Evolutionary conservation across 1,140 invertebrate genomes (phyloP).

Genomic region (Anastrepha ludens): DNA sequence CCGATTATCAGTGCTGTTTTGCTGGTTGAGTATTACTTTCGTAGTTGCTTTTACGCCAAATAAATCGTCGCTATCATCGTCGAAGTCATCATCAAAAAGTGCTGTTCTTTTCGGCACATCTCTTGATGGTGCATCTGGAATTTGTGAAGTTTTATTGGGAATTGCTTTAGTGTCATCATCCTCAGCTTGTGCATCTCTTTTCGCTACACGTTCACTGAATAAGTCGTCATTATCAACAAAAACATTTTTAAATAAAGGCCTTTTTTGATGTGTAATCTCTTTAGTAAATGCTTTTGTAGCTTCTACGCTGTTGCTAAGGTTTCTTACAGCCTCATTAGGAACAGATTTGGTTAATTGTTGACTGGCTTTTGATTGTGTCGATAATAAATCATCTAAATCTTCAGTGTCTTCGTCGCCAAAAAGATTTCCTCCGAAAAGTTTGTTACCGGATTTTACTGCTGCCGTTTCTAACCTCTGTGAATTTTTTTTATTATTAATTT

Average conservation of each 20-base stretch:
- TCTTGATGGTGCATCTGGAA: not conserved
- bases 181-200: not conserved
- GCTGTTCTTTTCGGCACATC: not conserved
- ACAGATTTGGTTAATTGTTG: not conserved
- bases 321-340: not conserved
- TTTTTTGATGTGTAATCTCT: not conserved
- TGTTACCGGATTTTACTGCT: not conserved
- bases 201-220: not conserved
- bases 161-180: not conserved
- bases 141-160: not conserved
- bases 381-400: conserved; percentile 10
- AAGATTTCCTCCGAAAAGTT: not conserved
- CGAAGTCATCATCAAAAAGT: conserved; percentile 62
- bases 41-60: conserved; percentile 11
- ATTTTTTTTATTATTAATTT: not conserved
- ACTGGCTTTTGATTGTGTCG: not conserved
- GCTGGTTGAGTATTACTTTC: not conserved
- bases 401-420: conserved; percentile 37
- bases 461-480: not conserved
- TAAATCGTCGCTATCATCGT: conserved; percentile 63
- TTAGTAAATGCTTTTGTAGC: not conserved
- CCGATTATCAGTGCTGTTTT: not conserved
- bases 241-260: not conserved
- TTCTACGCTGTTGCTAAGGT: not conserved
- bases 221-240: conserved; percentile 41